Conservation (phyloP, 2,888 invertebrate species). For the Linnaemya tessellans region DNA sequence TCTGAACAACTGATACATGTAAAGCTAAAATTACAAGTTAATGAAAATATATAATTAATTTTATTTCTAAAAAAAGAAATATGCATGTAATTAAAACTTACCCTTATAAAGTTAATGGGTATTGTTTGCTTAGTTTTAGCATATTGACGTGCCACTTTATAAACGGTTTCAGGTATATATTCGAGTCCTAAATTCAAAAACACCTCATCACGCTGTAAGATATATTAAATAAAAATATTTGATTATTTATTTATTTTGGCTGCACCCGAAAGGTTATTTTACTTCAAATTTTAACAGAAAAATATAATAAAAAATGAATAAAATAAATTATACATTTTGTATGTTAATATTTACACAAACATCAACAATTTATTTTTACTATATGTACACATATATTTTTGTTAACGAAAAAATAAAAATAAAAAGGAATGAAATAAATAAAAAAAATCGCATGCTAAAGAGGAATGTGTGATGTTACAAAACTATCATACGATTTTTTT, state of each 20-base stretch:
- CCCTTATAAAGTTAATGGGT: constrained; percentile 99
- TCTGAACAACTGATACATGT: constrained; percentile 99
- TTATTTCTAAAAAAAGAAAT: not conserved
- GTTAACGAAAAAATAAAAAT: constrained; percentile 7
- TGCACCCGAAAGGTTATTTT: not conserved
- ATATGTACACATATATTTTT: no score
- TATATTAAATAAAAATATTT: constrained; percentile 36
- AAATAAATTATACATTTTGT: constrained; percentile 1
- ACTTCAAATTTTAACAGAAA: constrained; percentile 35
- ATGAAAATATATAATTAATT: not conserved
- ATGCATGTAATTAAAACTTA: constrained; percentile 85
- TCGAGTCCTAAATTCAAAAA: constrained; percentile 99
- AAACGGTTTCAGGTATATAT: constrained; percentile 99
- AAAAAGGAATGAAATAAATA: not conserved
- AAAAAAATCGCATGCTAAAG: constrained; percentile 55
- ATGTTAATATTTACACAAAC: constrained; percentile 5
- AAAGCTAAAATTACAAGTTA: constrained; percentile 87
- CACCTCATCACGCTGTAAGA: constrained; percentile 98
- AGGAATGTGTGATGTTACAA: constrained; percentile 40
- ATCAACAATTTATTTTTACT: constrained; percentile 15
- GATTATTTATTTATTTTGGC: constrained; percentile 10
- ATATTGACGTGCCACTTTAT: constrained; percentile 99
- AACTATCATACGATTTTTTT: constrained; percentile 54
- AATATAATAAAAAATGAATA: constrained; percentile 15
- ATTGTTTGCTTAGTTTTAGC: constrained; percentile 99